A percentile compares a stretch with the other conserved stretches of the same genome.
Conservation (phyloP, 2,888 invertebrate species). For the Andricus quercusramuli region DNA sequence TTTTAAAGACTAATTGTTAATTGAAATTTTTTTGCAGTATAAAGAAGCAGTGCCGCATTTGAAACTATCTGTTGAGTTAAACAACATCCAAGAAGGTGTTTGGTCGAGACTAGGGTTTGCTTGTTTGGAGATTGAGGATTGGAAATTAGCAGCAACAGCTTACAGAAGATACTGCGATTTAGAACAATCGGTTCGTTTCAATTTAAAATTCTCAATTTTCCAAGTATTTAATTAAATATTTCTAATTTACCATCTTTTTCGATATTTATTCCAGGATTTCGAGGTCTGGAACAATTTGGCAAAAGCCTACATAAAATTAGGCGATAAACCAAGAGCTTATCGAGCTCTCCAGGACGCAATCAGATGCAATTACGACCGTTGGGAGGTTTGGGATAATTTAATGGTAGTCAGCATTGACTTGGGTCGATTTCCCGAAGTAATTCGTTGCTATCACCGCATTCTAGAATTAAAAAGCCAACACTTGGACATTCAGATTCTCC, state of each 20-base stretch:
- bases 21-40: slow-evolving; percentile 80
- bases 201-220: slow-evolving; percentile 5
- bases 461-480: slow-evolving; percentile 91
- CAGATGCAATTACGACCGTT: slow-evolving; percentile 95
- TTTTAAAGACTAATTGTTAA: background rate
- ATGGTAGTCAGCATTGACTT: slow-evolving; percentile 93
- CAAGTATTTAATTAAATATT: slow-evolving; percentile 1
- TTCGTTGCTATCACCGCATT: slow-evolving; percentile 91
- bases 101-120: slow-evolving; percentile 94
- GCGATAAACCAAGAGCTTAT: slow-evolving; percentile 92
- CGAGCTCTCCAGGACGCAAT: slow-evolving; percentile 92
- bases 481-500: slow-evolving; percentile 87
- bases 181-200: slow-evolving; percentile 83
- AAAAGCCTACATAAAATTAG: slow-evolving; percentile 93
- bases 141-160: slow-evolving; percentile 90
- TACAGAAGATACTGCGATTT: slow-evolving; percentile 92
- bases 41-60: slow-evolving; percentile 89
- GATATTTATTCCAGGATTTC: slow-evolving; percentile 84
- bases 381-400: slow-evolving; percentile 98
- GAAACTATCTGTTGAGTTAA: slow-evolving; percentile 90
- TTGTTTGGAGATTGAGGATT: slow-evolving; percentile 87
- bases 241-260: slow-evolving; percentile 63
- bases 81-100: slow-evolving; percentile 91
- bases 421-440: slow-evolving; percentile 90
- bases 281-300: slow-evolving; percentile 99